Base-by-base conservation (phyloP, 2,888 invertebrate genomes). In the Frankliniella fusca region DNA sequence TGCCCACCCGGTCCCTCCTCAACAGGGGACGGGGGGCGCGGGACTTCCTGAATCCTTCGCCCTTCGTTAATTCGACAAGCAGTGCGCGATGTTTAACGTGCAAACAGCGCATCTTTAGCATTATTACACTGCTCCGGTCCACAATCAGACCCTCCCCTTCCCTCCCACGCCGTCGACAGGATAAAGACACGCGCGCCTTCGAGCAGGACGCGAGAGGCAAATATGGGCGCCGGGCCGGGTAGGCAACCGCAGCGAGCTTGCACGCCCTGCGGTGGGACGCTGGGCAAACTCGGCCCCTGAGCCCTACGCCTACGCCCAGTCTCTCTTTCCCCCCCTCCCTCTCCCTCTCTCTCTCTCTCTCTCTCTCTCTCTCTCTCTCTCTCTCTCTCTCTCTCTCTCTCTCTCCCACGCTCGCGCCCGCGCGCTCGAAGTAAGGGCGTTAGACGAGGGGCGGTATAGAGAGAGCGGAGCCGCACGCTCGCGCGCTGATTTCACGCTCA, bases 401-500 rank as follows among this genome's bases (percentile, higher is more conserved):
- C 38, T 38, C 38, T 38, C 38, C 5, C 38, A 3, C 38, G 2
- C 38, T 38, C 38, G 2, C 38, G 2, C 38, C 38, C 3, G 38
- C 38, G 38, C 38, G 38, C 5, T 38, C 38, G 38, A 3, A 3
- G 5, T 38, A 38, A 38, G 38, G 38, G 38, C 38, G 38, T 38
- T 38, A 5, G 38, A 38, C 38, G 38, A 38, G 38, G 38, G 5
- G 38, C 38, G 38, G 38, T 5, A 38, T 38, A 38, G 38, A 38
- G 38, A 38, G 38, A 38, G 5, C 2, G 38, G 23, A 20, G 70
- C 23, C 70, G 27, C 70, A 11, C 70, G 70, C 70, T 11, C n/a
- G 23, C 70, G 70, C 70, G 70, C 70, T 38, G 70, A 76, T 76
- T 76, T 76, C 70, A 76, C 70, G 70, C 70, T 76, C 70, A 76